Evolutionary conservation across 2,797 vertebrate species (phyloP), one percentile per base, ranked within the genome.

Genomic region (Amazona finschi): DNA sequence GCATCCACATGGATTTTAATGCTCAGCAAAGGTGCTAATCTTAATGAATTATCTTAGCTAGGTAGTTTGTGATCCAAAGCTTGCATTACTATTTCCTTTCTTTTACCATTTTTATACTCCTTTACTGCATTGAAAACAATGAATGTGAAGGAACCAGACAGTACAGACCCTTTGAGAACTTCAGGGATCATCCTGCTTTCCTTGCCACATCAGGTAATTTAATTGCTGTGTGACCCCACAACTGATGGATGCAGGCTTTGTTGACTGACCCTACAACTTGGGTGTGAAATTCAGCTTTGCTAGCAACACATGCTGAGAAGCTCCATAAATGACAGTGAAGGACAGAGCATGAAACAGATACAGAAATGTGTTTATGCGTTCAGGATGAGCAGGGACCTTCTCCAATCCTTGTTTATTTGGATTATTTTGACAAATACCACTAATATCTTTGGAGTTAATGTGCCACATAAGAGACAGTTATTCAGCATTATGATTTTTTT

Each of bases 271-370:
- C 44, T 61, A 46, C 15, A 76, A 30, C 15, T 9, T 33, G 57
- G 12, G 15, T 21, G 38, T 19, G 57, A 77, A 82, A 82, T 61
- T 74, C 52, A 65, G 13, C 33, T 65, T 85, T 50, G 57, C 44
- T 22, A 79, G 80, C 80, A 95, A 82, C 53, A 62, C 78, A 85
- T 20, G 72, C 84, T 47, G 44, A 93, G 80, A 94, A 91, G 77
- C 87, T 95, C 77, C 78, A 93, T 82, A 91, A 85, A 90, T 24
- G 55, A 94, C 94, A 95, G 91, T 41, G 74, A 94, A 94, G 47
- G 95, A 96, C 90, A 96, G 53, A 93, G 90, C 91, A 95, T 72
- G 95, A 91, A 93, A 96, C 83, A 95, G 87, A 95, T 90, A 96
- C 30, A 76, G 77, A 95, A 90, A 94, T 19, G 49, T 53, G 24